A percentile compares a stretch with the other conserved stretches of the same genome.
Evolutionary conservation across 2,797 vertebrate species (phyloP).

Genomic region (Rhincodon typus): DNA sequence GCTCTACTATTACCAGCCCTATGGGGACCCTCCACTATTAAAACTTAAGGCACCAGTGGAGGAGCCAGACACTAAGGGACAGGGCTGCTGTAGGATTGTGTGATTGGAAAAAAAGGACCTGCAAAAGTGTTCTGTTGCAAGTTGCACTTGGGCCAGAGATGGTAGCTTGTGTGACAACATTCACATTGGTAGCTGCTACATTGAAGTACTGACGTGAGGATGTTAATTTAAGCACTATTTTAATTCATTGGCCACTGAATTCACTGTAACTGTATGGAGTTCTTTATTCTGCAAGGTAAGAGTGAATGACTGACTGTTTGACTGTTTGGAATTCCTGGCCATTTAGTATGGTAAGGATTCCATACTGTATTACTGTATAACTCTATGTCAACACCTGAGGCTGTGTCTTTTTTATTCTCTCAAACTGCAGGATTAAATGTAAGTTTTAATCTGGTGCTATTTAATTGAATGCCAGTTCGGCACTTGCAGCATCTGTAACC

Average conservation of each 20-base stretch:
- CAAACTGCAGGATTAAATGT: background rate
- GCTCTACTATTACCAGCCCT: constrained; percentile 86
- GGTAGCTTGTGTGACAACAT: background rate
- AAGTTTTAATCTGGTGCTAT: background rate
- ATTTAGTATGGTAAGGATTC: background rate
- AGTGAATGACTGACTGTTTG: background rate
- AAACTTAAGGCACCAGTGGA: constrained; percentile 89
- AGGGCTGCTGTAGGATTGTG: constrained; percentile 81
- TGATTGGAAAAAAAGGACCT: background rate
- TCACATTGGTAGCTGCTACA: background rate
- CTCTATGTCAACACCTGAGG: too few relatives aligned
- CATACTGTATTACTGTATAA: background rate
- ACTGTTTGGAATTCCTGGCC: background rate
- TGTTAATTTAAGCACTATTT: constrained; percentile 35
- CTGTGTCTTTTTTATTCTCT: background rate
- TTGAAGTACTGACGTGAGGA: background rate
- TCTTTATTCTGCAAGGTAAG: constrained; percentile 3
- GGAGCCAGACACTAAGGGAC: constrained; percentile 75
- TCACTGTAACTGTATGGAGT: background rate
- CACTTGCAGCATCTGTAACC: background rate
- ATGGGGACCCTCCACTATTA: constrained; percentile 85
- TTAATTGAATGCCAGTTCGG: background rate
- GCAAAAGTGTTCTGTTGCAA: background rate
- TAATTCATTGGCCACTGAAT: background rate
- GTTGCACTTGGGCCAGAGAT: background rate